Conservation (phyloP, 37 sponge, comb jelly and placozoan genomes). For the Tethya wilhelma region DNA sequence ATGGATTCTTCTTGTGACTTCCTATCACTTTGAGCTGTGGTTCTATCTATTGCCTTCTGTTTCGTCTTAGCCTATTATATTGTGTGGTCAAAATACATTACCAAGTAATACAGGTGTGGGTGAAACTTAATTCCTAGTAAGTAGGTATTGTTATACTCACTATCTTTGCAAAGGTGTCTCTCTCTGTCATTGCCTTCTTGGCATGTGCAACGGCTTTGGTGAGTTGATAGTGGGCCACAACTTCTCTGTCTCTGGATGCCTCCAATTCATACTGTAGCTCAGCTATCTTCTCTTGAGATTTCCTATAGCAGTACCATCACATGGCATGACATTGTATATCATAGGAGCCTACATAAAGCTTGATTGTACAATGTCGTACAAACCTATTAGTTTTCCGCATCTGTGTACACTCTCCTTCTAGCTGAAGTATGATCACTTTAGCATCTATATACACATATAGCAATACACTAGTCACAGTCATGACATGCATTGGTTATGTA, state of each 20-base stretch:
- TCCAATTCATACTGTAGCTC: constrained; percentile 49
- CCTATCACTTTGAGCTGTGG: not conserved
- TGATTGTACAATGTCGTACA: not conserved
- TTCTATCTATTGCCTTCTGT: not conserved
- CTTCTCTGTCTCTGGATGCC: constrained; percentile 53
- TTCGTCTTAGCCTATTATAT: no score
- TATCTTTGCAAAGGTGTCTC: constrained; percentile 47
- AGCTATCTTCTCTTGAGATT: constrained; percentile 14
- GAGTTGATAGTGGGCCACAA: constrained; percentile 29
- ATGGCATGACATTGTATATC: not conserved
- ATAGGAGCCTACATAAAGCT: not conserved
- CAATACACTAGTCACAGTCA: not conserved
- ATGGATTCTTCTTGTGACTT: not conserved
- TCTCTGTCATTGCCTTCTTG: constrained; percentile 59
- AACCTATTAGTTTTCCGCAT: constrained; percentile 39
- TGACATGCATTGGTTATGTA: not conserved
- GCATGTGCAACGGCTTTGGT: constrained; percentile 31
- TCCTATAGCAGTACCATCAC: not conserved
- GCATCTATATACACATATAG: constrained; percentile 35
- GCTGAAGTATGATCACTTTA: constrained; percentile 28
- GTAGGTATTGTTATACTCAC: constrained; percentile 31
- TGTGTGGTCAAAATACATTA: no score
- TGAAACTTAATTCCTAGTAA: no score
- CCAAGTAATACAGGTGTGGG: no score
- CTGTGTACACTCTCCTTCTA: constrained; percentile 34